Conservation (phyloP, 2,888 invertebrate species). For the Andrena bucephala region DNA sequence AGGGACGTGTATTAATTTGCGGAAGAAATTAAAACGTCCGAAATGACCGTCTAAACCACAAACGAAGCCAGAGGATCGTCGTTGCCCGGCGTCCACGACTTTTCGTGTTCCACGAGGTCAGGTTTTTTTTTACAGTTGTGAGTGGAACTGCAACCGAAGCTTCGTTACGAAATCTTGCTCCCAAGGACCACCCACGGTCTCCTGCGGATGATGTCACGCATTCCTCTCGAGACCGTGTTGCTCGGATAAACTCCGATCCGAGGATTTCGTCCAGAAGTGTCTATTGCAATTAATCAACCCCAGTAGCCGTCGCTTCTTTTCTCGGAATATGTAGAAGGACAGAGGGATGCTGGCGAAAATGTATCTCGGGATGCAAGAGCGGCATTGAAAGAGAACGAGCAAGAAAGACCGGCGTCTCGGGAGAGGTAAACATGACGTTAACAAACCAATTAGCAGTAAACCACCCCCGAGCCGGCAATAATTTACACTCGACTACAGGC, state of each 20-base stretch:
- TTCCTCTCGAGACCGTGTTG: neutral
- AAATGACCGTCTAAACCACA: neutral
- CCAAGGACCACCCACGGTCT: constrained; percentile 2
- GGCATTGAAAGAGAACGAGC: constrained; percentile 15
- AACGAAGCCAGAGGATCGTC: neutral
- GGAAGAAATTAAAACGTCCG: constrained; percentile 11
- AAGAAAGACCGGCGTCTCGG: constrained; percentile 54
- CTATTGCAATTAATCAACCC: too few species aligned
- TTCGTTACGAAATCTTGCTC: neutral
- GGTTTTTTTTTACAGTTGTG: neutral
- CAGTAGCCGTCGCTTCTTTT: too few species aligned
- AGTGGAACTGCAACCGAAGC: neutral
- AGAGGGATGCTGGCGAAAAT: too few species aligned
- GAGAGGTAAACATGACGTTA: constrained; percentile 78
- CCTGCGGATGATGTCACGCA: neutral
- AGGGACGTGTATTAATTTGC: neutral
- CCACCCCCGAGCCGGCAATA: constrained; percentile 73
- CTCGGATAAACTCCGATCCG: neutral
- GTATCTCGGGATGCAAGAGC: constrained; percentile 1
- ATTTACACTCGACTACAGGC: constrained; percentile 73
- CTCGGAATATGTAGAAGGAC: too few species aligned
- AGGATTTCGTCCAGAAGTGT: neutral
- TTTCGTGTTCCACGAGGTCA: too few species aligned
- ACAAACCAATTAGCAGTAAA: constrained; percentile 83
- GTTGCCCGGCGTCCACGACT: too few species aligned